Evolutionary conservation across 2,797 vertebrate genomes (phyloP).

Genomic region (Bradypodion pumilum): DNA sequence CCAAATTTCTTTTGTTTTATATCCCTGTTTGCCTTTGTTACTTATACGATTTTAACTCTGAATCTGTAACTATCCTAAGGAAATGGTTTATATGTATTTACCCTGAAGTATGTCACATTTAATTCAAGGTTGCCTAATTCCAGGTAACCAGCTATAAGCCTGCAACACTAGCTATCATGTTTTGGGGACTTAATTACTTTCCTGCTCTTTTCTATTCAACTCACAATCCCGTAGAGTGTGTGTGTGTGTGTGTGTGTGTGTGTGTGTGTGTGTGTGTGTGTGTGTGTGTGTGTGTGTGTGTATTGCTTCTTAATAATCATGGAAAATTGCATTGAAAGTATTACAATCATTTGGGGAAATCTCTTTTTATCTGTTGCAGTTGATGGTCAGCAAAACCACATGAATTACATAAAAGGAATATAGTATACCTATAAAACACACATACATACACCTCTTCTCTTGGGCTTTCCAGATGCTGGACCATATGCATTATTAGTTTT

Average conservation of each 20-base stretch:
- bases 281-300: too few species aligned
- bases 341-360: conserved; percentile 53
- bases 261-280: too few species aligned
- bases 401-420: conserved; percentile 1
- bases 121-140: neutral
- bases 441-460: conserved; percentile 33
- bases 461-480: conserved; percentile 66
- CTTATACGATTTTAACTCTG: conserved; percentile 67
- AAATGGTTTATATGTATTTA: neutral
- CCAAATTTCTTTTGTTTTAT: conserved; percentile 3
- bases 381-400: conserved; percentile 31
- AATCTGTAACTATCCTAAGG: conserved; percentile 37
- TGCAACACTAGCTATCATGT: accelerated
- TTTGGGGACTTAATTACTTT: conserved; percentile 63
- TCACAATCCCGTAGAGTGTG: conserved; percentile 60
- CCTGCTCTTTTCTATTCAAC: conserved; percentile 52
- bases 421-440: conserved; percentile 49
- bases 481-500: conserved; percentile 57
- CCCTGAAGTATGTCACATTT: neutral
- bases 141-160: neutral
- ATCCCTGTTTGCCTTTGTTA: conserved; percentile 51
- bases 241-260: too few species aligned
- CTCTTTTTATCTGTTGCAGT: conserved; percentile 62
- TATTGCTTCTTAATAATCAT: conserved; percentile 57
- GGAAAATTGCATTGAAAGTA: conserved; percentile 35